phyloP scores from a whole-genome alignment of 53 echinoderm and acorn worm genomes.

The Patiria pectinifera region DNA sequence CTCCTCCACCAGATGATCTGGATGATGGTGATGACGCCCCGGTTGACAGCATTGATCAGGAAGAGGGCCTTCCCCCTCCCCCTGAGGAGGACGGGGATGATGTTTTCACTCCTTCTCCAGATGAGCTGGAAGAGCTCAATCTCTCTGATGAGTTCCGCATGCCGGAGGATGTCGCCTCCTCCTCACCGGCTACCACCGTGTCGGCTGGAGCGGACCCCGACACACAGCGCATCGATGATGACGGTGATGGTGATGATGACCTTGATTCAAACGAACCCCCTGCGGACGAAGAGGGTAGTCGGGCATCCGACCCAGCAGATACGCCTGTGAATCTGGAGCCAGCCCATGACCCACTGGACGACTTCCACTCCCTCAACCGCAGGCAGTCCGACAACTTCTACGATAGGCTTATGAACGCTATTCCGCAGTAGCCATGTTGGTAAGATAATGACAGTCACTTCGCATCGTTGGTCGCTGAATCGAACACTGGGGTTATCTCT shows the following conservation, averaged over 20 bases:
- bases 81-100: background rate
- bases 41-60: background rate
- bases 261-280: background rate
- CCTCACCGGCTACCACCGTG: background rate
- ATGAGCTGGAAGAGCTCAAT: background rate
- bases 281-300: background rate
- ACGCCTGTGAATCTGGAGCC: background rate
- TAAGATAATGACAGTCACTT: too few species aligned
- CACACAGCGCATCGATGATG: background rate
- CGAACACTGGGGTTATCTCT: too few species aligned
- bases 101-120: background rate
- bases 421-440: background rate
- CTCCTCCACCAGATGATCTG: slow-evolving; percentile 21
- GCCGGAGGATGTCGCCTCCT: background rate
- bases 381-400: background rate
- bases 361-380: background rate
- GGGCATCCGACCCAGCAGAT: background rate
- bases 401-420: background rate
- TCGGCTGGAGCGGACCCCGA: background rate
- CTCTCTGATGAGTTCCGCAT: slow-evolving; percentile 4
- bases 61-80: background rate
- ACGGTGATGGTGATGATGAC: background rate
- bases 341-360: background rate
- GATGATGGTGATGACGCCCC: too few species aligned
- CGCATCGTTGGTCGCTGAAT: too few species aligned